Evolutionary conservation across 2,888 invertebrate genomes (phyloP), one percentile per base, ranked within the genome.

Genomic region (Leucania comma): DNA sequence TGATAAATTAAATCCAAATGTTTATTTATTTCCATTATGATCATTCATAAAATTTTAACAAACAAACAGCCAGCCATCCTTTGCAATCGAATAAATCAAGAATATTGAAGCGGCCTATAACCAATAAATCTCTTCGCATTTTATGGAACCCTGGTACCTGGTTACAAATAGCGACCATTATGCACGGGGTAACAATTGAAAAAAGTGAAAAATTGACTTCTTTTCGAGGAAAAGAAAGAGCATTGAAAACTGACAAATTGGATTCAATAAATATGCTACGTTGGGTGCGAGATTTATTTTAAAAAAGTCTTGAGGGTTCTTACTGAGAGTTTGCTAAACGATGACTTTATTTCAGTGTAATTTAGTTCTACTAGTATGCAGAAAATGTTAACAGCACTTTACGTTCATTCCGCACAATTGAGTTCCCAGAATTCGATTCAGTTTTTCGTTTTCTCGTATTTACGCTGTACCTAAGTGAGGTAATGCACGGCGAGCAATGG

Each of bases 131-230:
- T 67, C 63, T 56, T 48, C 42, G 8, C 26, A 42, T 56, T 80
- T 75, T 68, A 80, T 75, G 61, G 68, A 79, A 65, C 48, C 67
- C 60, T 67, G 32, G 68, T 76, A 72, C 61, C 53, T 63, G 35
- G 66, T 72, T 72, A 79, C 77, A 79, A 79, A 79, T 80, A 53
- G 72, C 48, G 20, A 60, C 68, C 65, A 79, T 80, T 79, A 76
- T 58, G 68, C 35, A 50, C 38, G 46, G 48, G 53, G 22, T 59
- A 53, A 66, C 63, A 60, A 79, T 79, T 79, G 76, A 79, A 76
- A 75, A 76, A 46, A 48, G 61, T 69, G 77, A 78, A 73, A 78
- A 68, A 78, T 78, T 61, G 4, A 59, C 20, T 78, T 48, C 46
- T 8, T 12, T 61, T 68, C 35, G 17, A 51, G 46, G 24, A 32